Evolutionary conservation across 53 echinoderm and acorn worm genomes (phyloP), one percentile per base, ranked within the genome.

Genomic region (Apostichopus leukothele): DNA sequence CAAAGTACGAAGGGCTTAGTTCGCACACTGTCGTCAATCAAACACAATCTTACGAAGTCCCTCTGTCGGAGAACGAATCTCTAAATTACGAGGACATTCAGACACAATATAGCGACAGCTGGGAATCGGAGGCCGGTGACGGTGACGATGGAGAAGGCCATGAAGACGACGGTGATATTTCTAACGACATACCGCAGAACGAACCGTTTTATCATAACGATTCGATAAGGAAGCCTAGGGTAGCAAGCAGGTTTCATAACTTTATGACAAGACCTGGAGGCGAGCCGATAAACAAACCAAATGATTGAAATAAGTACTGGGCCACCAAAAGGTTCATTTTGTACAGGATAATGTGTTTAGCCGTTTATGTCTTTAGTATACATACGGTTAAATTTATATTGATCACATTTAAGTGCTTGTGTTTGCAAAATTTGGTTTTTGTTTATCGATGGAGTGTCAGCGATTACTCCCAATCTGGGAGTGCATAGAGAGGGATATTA

Each of bases 1-100:
- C 74, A 67, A 86, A 86, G 22, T 86, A 86, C 71, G 86, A 86
- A 51, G 86, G 86, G 51, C 86, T 86, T 13, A 59, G 84, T 26
- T 84, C 84, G 25, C 14, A 25, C 57, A 12, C 25, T 7, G 21
- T 63, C 23, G 57, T 55, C 21, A 14, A 19, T 63, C 63, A 60
- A 27, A 19, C 16, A 11, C 84, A 63, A 20, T 21, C 19, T 11
- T 60, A 84, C 60, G 84, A 54, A 19, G 26, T 60, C 0, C 84
- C 84, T 3, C 9, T 26, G 22, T 84, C 84, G 20, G 57, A 59
- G 19, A 60, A 84, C n/a, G 84, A 61, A 13, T 84, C 84, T 59
- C 57, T 60, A 26, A 60, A 54, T 27, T 84, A 84, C 84, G 84
- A 84, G n/a, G 84, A 84, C 84, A 60, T 84, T 11, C 26, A 57